Evolutionary conservation across 2,113 vertebrate genomes (phyloP).

Genomic region (Irena cyanogastra): DNA sequence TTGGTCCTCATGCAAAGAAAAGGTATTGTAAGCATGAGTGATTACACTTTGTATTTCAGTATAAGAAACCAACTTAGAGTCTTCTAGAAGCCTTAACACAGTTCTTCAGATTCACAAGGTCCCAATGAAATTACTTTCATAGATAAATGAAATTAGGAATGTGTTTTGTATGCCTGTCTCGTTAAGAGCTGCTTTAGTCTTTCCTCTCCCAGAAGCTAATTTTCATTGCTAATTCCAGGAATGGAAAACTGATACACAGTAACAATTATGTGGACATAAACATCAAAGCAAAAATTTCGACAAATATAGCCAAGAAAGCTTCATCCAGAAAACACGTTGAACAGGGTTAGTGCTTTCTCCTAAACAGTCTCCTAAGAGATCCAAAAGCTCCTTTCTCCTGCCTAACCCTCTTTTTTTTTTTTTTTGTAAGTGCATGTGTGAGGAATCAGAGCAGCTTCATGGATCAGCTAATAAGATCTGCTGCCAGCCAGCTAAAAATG

Average conservation of each 20-base stretch:
- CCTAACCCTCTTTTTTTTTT: too few species aligned
- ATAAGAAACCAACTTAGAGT: not conserved
- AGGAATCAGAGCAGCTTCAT: not conserved
- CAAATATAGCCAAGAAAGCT: not conserved
- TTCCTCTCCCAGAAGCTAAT: not conserved
- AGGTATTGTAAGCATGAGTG: not conserved
- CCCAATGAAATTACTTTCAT: not conserved
- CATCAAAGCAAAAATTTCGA: not conserved
- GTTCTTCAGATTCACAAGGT: not conserved
- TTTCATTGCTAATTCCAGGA: slow-evolving; percentile 4
- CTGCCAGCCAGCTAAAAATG: not conserved
- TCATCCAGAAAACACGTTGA: not conserved
- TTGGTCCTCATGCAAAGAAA: not conserved
- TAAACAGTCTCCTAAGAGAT: not conserved
- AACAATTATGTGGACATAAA: not conserved
- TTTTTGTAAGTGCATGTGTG: not conserved
- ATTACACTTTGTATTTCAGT: not conserved
- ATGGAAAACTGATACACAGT: not conserved
- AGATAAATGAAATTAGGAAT: not conserved
- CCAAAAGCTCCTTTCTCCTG: not conserved
- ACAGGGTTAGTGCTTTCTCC: not conserved
- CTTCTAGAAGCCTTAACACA: not conserved
- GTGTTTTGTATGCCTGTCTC: not conserved
- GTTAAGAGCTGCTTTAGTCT: not conserved
- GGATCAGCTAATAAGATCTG: not conserved